These are phyloP conservation scores for Etheostoma cragini DNA, from an alignment of 2,113 vertebrate species.

Conservation along the genomic window DNA sequence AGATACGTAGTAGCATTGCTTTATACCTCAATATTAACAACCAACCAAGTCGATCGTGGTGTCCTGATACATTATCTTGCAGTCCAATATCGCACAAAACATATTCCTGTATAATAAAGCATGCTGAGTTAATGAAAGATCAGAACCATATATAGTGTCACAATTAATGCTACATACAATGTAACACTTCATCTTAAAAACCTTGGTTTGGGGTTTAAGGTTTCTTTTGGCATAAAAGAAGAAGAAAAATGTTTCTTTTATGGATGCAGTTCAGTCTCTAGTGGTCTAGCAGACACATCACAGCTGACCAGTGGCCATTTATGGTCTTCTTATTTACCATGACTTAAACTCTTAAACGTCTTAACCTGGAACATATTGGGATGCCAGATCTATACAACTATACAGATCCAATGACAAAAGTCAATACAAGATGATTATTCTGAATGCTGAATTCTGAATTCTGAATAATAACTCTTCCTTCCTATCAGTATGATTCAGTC, in stretches of 20 bases:
- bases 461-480: not conserved
- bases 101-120: not conserved
- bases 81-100: not conserved
- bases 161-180: not conserved
- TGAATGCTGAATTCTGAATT: slow-evolving; percentile 4
- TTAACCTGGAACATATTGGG: not conserved
- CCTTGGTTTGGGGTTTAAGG: not conserved
- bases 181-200: not conserved
- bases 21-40: not conserved
- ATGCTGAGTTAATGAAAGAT: not conserved
- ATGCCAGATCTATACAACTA: not conserved
- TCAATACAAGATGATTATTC: not conserved
- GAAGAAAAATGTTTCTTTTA: slow-evolving; percentile 13
- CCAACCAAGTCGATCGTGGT: not conserved
- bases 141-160: not conserved
- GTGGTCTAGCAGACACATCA: slow-evolving; percentile 72
- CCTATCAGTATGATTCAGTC: not conserved
- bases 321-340: not conserved
- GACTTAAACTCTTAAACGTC: not conserved
- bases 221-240: not conserved
- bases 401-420: not conserved
- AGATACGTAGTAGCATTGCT: not conserved
- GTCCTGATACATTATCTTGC: slow-evolving; percentile 2
- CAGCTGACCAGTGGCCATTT: slow-evolving; percentile 49
- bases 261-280: slow-evolving; percentile 82